Evolutionary conservation across 2,888 invertebrate species (phyloP).

Genomic region (Neria commutata): DNA sequence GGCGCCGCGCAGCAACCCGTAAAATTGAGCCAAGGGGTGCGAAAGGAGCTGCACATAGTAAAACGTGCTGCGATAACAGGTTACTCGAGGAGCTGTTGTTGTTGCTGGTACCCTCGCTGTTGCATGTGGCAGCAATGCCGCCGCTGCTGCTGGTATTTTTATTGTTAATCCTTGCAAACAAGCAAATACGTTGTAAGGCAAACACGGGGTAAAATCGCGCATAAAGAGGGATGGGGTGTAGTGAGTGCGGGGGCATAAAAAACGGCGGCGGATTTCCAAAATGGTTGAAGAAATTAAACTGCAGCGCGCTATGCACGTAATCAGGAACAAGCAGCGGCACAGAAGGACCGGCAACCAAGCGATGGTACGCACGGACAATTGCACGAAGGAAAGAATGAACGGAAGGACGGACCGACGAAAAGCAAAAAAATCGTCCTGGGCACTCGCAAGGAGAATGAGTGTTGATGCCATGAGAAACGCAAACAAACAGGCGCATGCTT

Average conservation of each 20-base stretch:
- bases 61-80: conserved; percentile 22
- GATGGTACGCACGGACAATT: neutral
- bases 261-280: neutral
- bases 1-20: neutral
- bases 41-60: no score
- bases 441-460: no score
- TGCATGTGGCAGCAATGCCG: no score
- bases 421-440: conserved; percentile 18
- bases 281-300: neutral
- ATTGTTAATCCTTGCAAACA: conserved; percentile 47
- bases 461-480: conserved; percentile 51
- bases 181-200: conserved; percentile 51
- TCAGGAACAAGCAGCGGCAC: neutral
- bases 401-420: conserved; percentile 33
- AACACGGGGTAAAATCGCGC: conserved; percentile 33
- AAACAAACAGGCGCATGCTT: conserved; percentile 36
- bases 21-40: neutral
- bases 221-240: conserved; percentile 5
- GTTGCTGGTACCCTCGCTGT: no score
- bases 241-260: conserved; percentile 7
- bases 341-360: conserved; percentile 31
- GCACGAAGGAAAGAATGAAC: conserved; percentile 22
- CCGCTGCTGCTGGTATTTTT: conserved; percentile 34
- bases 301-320: conserved; percentile 5
- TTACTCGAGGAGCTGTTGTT: conserved; percentile 14